Evolutionary conservation across 2,113 vertebrate genomes (phyloP).

Genomic region (Dicaeum eximium): DNA sequence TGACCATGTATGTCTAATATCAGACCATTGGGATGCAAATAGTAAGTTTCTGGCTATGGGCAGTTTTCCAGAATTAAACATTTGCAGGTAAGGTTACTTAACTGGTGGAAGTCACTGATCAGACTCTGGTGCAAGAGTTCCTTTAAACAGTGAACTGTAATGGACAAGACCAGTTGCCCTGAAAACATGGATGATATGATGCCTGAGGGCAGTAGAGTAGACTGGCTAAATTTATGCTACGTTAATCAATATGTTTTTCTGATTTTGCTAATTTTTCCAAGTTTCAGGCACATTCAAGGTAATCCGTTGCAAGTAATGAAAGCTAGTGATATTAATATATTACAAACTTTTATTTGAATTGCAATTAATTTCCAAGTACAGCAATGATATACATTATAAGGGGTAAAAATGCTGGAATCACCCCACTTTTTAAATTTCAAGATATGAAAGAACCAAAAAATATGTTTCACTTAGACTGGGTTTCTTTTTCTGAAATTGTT

Average conservation of each 20-base stretch:
- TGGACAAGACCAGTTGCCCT: background rate
- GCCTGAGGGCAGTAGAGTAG: background rate
- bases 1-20: background rate
- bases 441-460: background rate
- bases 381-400: background rate
- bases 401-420: background rate
- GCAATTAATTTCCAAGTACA: background rate
- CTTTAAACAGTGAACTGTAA: background rate
- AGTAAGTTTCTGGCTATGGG: background rate
- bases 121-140: background rate
- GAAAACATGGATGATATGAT: background rate
- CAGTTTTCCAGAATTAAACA: background rate
- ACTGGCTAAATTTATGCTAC: background rate
- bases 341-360: background rate
- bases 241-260: background rate
- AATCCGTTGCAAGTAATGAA: background rate
- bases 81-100: background rate
- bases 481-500: background rate
- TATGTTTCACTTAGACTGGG: background rate
- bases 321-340: background rate
- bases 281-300: background rate
- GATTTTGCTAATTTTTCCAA: background rate
- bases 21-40: background rate
- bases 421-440: background rate
- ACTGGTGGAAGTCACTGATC: background rate